Conservation (phyloP, 2,113 vertebrate genomes). For the Baryphthengus martii region DNA sequence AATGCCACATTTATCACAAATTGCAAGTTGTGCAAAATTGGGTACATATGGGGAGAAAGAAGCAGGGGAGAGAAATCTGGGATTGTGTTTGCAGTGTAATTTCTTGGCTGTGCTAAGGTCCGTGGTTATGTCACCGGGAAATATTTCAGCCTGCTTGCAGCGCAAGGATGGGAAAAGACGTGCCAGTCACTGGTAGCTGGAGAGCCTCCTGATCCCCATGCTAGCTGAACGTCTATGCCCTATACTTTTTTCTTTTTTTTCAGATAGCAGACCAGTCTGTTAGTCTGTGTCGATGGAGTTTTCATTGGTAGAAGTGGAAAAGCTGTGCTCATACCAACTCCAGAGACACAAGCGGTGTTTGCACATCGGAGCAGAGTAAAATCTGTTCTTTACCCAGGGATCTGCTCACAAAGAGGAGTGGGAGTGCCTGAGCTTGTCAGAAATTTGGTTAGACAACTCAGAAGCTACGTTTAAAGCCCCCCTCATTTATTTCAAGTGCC, state of each 20-base stretch:
- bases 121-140: not conserved
- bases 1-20: not conserved
- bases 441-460: not conserved
- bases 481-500: not conserved
- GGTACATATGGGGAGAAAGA: not conserved
- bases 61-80: not conserved
- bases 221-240: not conserved
- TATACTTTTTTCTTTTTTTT: not conserved
- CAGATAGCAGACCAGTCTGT: not conserved
- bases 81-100: not conserved
- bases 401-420: not conserved
- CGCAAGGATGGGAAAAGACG: not conserved
- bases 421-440: not conserved
- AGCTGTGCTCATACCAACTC: not conserved
- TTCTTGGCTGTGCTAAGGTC: not conserved
- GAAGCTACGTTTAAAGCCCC: not conserved
- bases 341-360: not conserved
- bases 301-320: not conserved
- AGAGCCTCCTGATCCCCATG: not conserved
- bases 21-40: not conserved
- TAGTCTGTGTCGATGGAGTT: not conserved
- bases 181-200: not conserved
- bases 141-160: slow-evolving; percentile 2
- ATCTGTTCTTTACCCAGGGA: not conserved
- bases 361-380: not conserved